Conservation (phyloP, 2,113 vertebrate species). For the Megaceryle maxima region DNA sequence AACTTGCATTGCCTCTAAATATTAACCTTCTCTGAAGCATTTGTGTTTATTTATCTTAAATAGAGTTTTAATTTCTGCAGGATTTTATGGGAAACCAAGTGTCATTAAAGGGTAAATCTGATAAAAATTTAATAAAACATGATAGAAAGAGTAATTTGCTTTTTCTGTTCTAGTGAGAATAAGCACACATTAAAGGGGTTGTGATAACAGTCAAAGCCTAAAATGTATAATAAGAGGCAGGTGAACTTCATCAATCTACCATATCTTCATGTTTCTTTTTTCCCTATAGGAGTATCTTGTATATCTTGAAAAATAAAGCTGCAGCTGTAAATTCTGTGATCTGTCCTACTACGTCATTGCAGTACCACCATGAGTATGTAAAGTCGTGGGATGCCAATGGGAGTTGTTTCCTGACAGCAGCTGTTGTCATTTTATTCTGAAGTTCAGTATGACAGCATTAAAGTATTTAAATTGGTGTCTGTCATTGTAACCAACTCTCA, state of each 20-base stretch:
- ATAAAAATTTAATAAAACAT: background rate
- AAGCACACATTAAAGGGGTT: background rate
- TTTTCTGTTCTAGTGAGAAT: background rate
- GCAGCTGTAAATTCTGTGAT: background rate
- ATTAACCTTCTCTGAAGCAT: background rate
- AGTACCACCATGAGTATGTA: accelerated
- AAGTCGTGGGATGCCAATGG: background rate
- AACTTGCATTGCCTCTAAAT: background rate
- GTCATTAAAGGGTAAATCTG: background rate
- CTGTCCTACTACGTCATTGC: background rate
- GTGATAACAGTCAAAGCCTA: background rate
- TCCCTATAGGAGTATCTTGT: background rate
- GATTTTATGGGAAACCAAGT: background rate
- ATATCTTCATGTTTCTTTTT: background rate
- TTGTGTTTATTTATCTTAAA: background rate
- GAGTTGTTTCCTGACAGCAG: background rate
- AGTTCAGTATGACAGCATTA: background rate
- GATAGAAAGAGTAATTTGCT: background rate
- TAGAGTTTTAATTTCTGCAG: background rate
- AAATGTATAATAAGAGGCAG: background rate
- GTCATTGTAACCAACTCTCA: background rate
- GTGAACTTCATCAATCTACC: background rate
- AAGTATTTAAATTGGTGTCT: background rate
- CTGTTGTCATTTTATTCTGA: background rate
- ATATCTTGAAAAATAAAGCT: background rate